Conservation (phyloP, 1,140 invertebrate species). For the Bombus sylvicola region DNA sequence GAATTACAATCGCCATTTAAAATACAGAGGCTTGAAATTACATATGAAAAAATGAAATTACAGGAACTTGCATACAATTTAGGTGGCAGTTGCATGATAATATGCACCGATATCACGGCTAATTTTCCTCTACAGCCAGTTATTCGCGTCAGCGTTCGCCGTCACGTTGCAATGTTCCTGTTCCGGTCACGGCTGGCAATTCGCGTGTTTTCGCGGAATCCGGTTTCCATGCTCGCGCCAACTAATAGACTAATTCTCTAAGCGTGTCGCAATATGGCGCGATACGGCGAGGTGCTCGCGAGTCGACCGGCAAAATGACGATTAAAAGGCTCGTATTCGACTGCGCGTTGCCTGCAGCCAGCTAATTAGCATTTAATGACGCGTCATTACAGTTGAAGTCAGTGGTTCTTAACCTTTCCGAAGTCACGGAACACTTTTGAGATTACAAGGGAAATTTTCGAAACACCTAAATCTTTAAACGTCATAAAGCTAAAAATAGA, state of each 20-base stretch:
- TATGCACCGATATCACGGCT: background rate
- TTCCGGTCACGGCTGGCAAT: slow-evolving; percentile 9
- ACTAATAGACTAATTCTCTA: slow-evolving; percentile 36
- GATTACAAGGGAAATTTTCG: no score
- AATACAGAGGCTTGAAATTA: background rate
- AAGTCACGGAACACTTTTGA: no score
- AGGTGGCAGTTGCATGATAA: background rate
- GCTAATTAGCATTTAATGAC: slow-evolving; percentile 39
- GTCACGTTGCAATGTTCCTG: slow-evolving; percentile 18
- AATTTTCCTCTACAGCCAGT: slow-evolving; percentile 8
- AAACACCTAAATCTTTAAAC: no score
- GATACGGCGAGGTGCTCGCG: background rate
- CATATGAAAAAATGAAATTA: background rate
- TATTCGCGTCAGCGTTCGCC: slow-evolving; percentile 29
- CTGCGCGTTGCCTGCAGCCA: background rate
- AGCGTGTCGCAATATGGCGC: background rate
- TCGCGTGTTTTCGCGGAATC: slow-evolving; percentile 20
- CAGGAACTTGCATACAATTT: background rate
- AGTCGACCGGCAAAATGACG: slow-evolving; percentile 1
- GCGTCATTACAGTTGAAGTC: background rate
- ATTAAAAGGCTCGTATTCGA: slow-evolving; percentile 14
- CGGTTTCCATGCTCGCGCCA: slow-evolving; percentile 9
- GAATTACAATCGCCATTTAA: background rate
- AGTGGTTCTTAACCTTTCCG: background rate
- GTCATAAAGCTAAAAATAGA: no score